Percentiles rank a stretch among this genome's conserved stretches.
phyloP scores from a whole-genome alignment of 2,888 invertebrate genomes.

The Scaptomyza cyrtandrae region DNA sequence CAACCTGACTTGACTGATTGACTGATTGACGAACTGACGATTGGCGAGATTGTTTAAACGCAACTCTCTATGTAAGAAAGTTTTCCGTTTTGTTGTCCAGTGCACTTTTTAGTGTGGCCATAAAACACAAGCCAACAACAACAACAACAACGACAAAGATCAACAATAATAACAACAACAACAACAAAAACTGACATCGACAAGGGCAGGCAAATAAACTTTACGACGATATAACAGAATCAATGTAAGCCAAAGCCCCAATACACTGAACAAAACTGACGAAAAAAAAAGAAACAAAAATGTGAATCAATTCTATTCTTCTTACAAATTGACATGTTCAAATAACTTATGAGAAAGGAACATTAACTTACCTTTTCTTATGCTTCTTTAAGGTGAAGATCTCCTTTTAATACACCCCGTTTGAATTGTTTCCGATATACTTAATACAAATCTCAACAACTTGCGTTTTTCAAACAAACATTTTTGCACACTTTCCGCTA shows the following conservation, averaged over 20 bases:
- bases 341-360: too few species aligned
- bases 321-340: too few species aligned
- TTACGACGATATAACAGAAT: slow-evolving; percentile 79
- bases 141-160: slow-evolving; percentile 40
- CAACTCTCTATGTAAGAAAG: slow-evolving; percentile 72
- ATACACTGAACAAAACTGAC: slow-evolving; percentile 39
- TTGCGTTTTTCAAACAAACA: neutral
- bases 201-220: slow-evolving; percentile 78
- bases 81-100: slow-evolving; percentile 70
- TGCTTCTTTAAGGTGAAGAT: too few species aligned
- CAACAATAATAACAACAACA: too few species aligned
- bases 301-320: neutral
- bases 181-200: slow-evolving; percentile 29
- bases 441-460: too few species aligned
- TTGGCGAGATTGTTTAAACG: slow-evolving; percentile 8
- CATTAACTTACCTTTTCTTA: too few species aligned
- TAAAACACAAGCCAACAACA: slow-evolving; percentile 56
- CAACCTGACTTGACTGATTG: slow-evolving; percentile 15
- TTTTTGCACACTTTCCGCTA: neutral
- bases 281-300: neutral
- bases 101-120: slow-evolving; percentile 75
- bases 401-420: too few species aligned
- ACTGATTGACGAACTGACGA: slow-evolving; percentile 28
- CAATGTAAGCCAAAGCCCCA: slow-evolving; percentile 66
- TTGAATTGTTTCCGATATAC: too few species aligned